A percentile compares a stretch with the other conserved stretches of the same genome.
Conservation (phyloP, 2,113 vertebrate genomes). For the Anthoscopus minutus region DNA sequence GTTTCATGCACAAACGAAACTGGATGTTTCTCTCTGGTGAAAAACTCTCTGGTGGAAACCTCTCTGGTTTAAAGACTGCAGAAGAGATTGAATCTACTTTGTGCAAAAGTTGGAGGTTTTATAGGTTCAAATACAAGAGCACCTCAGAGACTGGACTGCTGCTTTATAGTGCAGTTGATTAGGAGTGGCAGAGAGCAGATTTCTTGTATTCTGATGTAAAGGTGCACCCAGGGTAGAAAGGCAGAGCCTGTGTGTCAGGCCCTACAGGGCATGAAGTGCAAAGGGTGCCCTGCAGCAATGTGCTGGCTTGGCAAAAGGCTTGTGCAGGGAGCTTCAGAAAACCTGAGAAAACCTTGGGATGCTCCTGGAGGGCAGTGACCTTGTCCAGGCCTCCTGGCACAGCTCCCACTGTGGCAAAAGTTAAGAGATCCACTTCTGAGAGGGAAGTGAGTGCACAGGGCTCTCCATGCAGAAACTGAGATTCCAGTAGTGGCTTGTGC, state of each 20-base stretch:
- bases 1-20: not conserved
- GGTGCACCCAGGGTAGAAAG: not conserved
- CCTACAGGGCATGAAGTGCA: not conserved
- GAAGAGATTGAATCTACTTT: not conserved
- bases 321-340: not conserved
- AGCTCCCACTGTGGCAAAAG: not conserved
- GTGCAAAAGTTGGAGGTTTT: not conserved
- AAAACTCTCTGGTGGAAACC: not conserved
- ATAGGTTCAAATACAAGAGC: not conserved
- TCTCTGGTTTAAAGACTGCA: not conserved
- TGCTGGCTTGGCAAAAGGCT: not conserved
- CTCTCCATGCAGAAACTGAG: slow-evolving; percentile 31
- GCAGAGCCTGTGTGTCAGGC: not conserved
- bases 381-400: not conserved
- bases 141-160: not conserved
- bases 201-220: not conserved
- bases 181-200: not conserved
- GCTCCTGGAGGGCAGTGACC: not conserved
- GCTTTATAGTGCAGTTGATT: not conserved
- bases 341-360: not conserved
- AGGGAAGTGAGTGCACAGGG: not conserved
- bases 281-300: not conserved
- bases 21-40: fast-evolving
- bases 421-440: not conserved
- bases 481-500: slow-evolving; percentile 67